Percentiles rank a stretch among this genome's conserved stretches.
These are phyloP conservation scores for Chionomys nivalis DNA, from an alignment of 2,113 vertebrate species.

Conservation along the genomic window DNA sequence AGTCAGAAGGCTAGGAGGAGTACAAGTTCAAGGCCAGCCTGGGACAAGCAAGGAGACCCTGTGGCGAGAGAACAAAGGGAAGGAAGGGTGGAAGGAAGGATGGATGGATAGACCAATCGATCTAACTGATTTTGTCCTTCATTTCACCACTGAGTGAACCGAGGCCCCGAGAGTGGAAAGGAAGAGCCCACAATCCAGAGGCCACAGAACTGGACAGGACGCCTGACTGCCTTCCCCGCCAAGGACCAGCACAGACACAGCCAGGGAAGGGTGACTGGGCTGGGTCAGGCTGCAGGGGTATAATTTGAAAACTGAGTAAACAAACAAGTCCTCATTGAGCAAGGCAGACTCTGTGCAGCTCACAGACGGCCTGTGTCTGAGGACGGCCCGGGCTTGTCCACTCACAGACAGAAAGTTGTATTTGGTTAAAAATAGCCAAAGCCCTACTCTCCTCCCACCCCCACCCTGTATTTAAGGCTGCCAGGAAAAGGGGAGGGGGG, in stretches of 20 bases:
- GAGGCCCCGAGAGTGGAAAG: neutral
- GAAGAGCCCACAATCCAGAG: neutral
- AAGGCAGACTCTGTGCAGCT: neutral
- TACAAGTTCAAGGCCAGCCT: neutral
- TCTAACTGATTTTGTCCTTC: fast-evolving
- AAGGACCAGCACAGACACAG: neutral
- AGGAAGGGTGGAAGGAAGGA: neutral
- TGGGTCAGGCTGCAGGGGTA: slow-evolving; percentile 37
- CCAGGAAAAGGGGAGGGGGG: neutral
- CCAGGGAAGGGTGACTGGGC: neutral
- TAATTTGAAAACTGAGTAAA: slow-evolving; percentile 76
- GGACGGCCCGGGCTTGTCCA: neutral
- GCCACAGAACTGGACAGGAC: neutral
- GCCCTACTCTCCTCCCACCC: neutral
- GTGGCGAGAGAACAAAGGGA: neutral
- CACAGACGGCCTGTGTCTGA: slow-evolving; percentile 65
- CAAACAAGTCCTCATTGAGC: slow-evolving; percentile 45
- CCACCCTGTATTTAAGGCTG: neutral
- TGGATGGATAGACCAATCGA: fast-evolving
- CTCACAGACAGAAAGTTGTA: slow-evolving; percentile 1
- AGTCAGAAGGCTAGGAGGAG: neutral
- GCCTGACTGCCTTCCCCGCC: neutral
- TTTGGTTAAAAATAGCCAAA: neutral
- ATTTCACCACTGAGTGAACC: neutral
- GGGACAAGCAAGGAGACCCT: neutral